These are phyloP conservation scores for Yasuhikotakia modesta DNA, from an alignment of 2,797 vertebrate genomes.

Conservation along the genomic window DNA sequence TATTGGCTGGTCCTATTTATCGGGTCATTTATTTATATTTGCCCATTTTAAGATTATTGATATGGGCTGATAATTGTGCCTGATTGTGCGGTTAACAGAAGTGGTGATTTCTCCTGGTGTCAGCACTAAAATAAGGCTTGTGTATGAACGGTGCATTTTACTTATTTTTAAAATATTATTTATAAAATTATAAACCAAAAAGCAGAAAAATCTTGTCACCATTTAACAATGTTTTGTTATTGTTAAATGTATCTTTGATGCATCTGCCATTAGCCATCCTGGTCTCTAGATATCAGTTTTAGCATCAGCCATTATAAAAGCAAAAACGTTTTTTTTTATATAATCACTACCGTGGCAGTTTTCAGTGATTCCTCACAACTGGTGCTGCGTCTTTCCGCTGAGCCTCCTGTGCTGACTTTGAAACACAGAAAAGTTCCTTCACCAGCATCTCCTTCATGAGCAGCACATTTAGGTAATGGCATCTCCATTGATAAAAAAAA, in stretches of 20 bases:
- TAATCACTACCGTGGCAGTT: neutral
- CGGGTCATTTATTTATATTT: neutral
- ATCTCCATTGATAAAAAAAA: constrained; percentile 79
- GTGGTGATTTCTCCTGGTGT: neutral
- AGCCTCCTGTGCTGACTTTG: constrained; percentile 63
- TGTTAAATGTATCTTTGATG: no score
- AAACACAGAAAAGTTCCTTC: constrained; percentile 69
- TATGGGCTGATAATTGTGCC: neutral
- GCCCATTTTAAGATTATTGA: neutral
- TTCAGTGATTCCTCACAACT: constrained; percentile 56
- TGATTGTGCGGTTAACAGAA: neutral
- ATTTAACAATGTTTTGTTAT: no score
- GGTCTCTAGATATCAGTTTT: neutral
- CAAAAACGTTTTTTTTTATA: neutral
- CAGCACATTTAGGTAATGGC: constrained; percentile 71
- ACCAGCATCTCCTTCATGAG: constrained; percentile 62
- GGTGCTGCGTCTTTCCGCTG: constrained; percentile 23
- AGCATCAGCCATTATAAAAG: neutral
- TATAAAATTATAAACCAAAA: neutral
- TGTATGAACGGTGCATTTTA: neutral
- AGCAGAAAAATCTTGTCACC: no score
- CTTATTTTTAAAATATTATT: neutral
- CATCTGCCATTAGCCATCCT: neutral
- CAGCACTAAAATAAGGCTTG: neutral
- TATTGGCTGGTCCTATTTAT: neutral